Conservation (phyloP, 1,140 invertebrate genomes). For the Sycobia sp. region DNA sequence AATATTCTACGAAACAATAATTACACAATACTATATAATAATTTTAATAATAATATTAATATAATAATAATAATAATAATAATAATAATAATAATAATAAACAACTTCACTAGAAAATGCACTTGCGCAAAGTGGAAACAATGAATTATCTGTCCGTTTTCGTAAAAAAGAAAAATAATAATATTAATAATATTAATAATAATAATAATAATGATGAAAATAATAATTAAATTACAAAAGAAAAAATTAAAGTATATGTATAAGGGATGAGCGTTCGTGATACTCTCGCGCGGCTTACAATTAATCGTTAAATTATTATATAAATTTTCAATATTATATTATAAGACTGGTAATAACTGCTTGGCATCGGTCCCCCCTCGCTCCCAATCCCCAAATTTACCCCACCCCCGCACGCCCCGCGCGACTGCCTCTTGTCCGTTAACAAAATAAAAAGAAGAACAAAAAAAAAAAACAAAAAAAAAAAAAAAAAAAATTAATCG, state of each 20-base stretch:
- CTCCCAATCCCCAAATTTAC: too few species aligned
- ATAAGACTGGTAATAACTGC: constrained; percentile 27
- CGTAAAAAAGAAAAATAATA: not conserved
- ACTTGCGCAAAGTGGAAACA: constrained; percentile 22
- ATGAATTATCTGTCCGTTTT: not conserved
- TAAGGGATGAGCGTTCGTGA: constrained; percentile 4
- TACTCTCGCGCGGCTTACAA: not conserved
- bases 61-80: constrained; percentile 25
- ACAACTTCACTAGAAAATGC: constrained; percentile 33
- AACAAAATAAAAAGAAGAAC: too few species aligned
- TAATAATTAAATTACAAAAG: not conserved
- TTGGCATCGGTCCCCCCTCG: not conserved
- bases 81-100: constrained; percentile 25
- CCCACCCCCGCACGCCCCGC: too few species aligned
- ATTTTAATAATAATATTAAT: constrained; percentile 6
- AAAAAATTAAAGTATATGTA: not conserved
- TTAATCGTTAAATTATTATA: constrained; percentile 9
- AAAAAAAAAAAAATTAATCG: too few species aligned
- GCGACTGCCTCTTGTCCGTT: too few species aligned
- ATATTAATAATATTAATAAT: constrained; percentile 4
- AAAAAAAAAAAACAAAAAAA: too few species aligned
- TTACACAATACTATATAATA: not conserved
- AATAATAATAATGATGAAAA: not conserved
- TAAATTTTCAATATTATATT: constrained; percentile 2
- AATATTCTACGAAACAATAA: constrained; percentile 5